These are phyloP conservation scores for Drymonia ruficornis DNA, from an alignment of 2,888 invertebrate species.

Conservation along the genomic window DNA sequence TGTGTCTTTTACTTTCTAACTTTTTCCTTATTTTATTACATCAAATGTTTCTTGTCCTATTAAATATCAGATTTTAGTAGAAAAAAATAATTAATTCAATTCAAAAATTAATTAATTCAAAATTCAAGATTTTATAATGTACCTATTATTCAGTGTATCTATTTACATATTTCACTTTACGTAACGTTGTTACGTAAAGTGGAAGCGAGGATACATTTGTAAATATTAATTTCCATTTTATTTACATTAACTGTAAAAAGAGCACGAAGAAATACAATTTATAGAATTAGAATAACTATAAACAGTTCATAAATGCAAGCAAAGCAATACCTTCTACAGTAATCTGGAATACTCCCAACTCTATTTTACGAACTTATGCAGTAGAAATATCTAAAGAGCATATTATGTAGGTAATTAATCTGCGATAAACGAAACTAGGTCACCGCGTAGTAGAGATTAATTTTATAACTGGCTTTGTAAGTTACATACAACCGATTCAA, in stretches of 20 bases:
- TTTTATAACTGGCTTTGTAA: slow-evolving; percentile 43
- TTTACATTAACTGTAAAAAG: too few species aligned
- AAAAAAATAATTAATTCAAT: too few species aligned
- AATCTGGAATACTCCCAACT: slow-evolving; percentile 59
- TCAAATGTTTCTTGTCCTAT: too few species aligned
- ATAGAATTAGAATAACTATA: too few species aligned
- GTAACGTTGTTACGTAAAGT: too few species aligned
- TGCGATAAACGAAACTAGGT: slow-evolving; percentile 56
- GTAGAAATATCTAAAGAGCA: slow-evolving; percentile 58
- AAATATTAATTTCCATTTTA: background rate
- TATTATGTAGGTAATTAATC: slow-evolving; percentile 65
- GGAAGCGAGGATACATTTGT: background rate
- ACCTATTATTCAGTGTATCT: too few species aligned
- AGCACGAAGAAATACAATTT: too few species aligned
- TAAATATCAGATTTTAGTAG: too few species aligned
- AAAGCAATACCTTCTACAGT: background rate
- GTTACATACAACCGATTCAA: slow-evolving; percentile 38
- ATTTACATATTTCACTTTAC: too few species aligned
- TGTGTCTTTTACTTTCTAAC: slow-evolving; percentile 25
- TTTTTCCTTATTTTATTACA: background rate
- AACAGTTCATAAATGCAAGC: too few species aligned
- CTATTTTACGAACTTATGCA: slow-evolving; percentile 57
- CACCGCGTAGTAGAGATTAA: slow-evolving; percentile 57
- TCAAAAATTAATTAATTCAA: too few species aligned
- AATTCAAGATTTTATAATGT: too few species aligned